phyloP scores from a whole-genome alignment of 2,888 invertebrate species.

The Hololepta plana region DNA sequence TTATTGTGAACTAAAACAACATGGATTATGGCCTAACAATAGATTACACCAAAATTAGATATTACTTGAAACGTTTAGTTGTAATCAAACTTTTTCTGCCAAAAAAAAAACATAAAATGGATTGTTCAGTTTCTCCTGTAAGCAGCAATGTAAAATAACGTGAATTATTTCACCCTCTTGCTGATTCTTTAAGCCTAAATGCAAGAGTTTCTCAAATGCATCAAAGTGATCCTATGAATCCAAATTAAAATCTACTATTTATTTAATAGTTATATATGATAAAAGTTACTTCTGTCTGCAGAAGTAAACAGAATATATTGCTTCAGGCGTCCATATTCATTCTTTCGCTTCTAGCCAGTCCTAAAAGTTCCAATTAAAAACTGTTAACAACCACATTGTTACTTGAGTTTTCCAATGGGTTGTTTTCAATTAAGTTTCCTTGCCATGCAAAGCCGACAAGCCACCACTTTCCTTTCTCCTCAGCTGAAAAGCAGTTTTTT shows the following conservation, averaged over 20 bases:
- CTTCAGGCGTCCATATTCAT: constrained; percentile 89
- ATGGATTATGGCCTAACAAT: constrained; percentile 1
- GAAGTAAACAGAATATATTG: constrained; percentile 81
- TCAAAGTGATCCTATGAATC: constrained; percentile 57
- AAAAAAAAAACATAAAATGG: constrained; percentile 76
- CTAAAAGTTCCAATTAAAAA: constrained; percentile 43
- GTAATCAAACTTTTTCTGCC: constrained; percentile 64
- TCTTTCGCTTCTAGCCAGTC: constrained; percentile 67
- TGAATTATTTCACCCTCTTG: constrained; percentile 76
- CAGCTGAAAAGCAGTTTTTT: constrained; percentile 34
- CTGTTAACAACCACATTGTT: constrained; percentile 9
- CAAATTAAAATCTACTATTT: constrained; percentile 2
- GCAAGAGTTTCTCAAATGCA: constrained; percentile 81
- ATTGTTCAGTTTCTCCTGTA: constrained; percentile 67
- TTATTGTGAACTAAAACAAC: constrained; percentile 54
- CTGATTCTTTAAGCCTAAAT: constrained; percentile 56
- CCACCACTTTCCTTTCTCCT: constrained; percentile 91
- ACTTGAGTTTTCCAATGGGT: constrained; percentile 7
- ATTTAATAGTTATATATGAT: no score
- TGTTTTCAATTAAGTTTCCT: constrained; percentile 31
- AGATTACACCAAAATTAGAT: constrained; percentile 1
- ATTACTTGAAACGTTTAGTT: constrained; percentile 68
- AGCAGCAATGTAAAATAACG: constrained; percentile 66
- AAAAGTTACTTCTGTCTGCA: constrained; percentile 71
- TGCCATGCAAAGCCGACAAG: constrained; percentile 92